Evolutionary conservation across 1,140 invertebrate genomes (phyloP).

Genomic region (Pseudomyrmex sp.): DNA sequence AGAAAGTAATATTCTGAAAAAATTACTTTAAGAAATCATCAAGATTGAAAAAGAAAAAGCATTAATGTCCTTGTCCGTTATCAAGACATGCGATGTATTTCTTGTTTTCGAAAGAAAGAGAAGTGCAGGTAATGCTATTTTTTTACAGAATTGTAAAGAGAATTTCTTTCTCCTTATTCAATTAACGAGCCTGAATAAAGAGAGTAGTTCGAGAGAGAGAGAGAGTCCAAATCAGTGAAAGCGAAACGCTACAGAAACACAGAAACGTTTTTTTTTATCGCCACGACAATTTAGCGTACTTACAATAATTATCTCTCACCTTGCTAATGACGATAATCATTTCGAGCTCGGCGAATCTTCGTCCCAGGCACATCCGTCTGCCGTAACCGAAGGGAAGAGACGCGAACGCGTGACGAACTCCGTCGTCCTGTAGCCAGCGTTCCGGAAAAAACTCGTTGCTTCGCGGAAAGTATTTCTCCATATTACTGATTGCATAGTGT

Average conservation of each 20-base stretch:
- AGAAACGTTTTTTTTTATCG: not conserved
- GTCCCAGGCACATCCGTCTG: slow-evolving; percentile 92
- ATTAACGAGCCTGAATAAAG: no score
- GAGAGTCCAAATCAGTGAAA: not conserved
- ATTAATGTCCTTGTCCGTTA: no score
- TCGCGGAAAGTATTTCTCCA: slow-evolving; percentile 89
- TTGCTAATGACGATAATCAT: slow-evolving; percentile 90
- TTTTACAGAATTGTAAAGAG: no score
- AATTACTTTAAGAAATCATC: no score
- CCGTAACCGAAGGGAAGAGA: slow-evolving; percentile 94
- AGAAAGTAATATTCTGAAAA: not conserved
- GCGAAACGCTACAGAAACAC: not conserved
- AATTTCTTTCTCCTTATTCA: no score
- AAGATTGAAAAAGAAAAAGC: no score
- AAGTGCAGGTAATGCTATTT: no score
- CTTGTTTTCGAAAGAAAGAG: no score
- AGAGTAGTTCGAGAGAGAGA: no score
- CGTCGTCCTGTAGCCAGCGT: slow-evolving; percentile 88
- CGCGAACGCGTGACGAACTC: slow-evolving; percentile 88
- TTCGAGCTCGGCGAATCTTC: slow-evolving; percentile 93
- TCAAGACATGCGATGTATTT: no score
- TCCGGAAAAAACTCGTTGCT: slow-evolving; percentile 90
- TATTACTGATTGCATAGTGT: slow-evolving; percentile 92
- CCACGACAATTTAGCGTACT: not conserved
- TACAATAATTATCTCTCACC: slow-evolving; percentile 79